Base-by-base conservation (phyloP, 1,140 invertebrate species). In the Ceratosolen fusciceps region DNA sequence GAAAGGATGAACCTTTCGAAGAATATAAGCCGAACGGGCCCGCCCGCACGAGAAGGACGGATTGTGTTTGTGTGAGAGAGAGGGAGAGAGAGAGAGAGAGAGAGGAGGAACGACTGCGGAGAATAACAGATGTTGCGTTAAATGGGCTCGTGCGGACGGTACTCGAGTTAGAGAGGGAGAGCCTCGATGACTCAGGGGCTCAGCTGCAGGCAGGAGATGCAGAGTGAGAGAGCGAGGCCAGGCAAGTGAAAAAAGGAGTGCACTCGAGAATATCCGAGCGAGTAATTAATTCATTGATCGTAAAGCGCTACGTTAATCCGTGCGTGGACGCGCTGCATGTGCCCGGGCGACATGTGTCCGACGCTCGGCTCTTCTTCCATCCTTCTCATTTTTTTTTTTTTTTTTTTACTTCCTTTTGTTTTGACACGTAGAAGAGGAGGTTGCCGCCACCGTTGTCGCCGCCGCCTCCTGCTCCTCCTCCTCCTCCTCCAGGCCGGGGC, bases 121-220 rank as follows among this genome's bases (percentile, higher is more conserved):
- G 60, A 76, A 80, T 72, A 80, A 80, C 79, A 80, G 79, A 80
- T 80, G 79, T 80, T 77, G 67, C 67, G 79, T 80, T 80, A 80
- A 80, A 80, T 77, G 79, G 68, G 77, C 79, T 80, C 74, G 74
- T 31, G n/a, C n/a, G 31, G 26, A 54, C 62, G 10, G 47, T 29
- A 75, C 47, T 80, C 79, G 67, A 80, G n/a, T n/a, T n/a, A n/a
- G n/a, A n/a, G n/a, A n/a, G n/a, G n/a, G n/a, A n/a, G 79, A 62
- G 37, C 73, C 68, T 76, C 74, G 79, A 76, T 80, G 79, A 80
- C 67, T 80, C 74, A 80, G 79, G 79, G 73, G 79, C 79, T 80
- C 74, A 80, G 74, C 79, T 80, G 79, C 65, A 70, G 73, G 21
- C 49, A 37, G 70, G 43, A 79, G n/a, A 79, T 31, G 62, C 62